Evolutionary conservation across 2,113 vertebrate genomes (phyloP), one percentile per base, ranked within the genome.

Genomic region (Silurus asotus): DNA sequence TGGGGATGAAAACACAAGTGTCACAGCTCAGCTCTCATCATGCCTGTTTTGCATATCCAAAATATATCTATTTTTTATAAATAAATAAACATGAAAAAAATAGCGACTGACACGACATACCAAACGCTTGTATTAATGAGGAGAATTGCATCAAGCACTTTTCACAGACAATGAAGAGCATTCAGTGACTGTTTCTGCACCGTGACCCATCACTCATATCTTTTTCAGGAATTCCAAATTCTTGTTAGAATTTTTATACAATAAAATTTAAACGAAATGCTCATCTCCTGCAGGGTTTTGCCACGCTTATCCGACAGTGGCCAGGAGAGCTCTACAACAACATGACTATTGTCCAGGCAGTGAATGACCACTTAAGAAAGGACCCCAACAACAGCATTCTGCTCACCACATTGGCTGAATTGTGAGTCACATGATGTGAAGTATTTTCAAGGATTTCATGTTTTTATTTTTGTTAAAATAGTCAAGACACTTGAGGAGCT

Each of bases 291-390:
- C 87, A 99, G 98, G 98, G 97, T 59, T 99, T 99, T 92, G 96
- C 98, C 90, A 97, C 94, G 4, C 92, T 99, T 89, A 96, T 99
- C 92, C 95, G 95, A 62, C 96, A 99, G 86, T 99, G 98, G 98
- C 98, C 98, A 0, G 98, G 98, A 92, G 96, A 99, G 91, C 96
- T 99, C 51, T 99, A 99, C 90, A 99, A 99, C 88, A 99, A 97
- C 92, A 96, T 96, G 87, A 96, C 97, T 85, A 95, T 99, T 23
- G 97, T 99, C 88, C 96, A 98, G 84, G 96, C 98, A 4, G 97
- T 99, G 87, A 96, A 90, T 1, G 96, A 97, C 90, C 97, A 97
- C 90, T 94, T 99, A 89, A 98, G 96, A 94, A 97, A 93, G 89
- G 96, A 98, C 74, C 96, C 95, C 64, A 96, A 94, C 77, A 98